Base-by-base conservation (phyloP, 2,888 invertebrate species). In the Taphrorychus bicolor region DNA sequence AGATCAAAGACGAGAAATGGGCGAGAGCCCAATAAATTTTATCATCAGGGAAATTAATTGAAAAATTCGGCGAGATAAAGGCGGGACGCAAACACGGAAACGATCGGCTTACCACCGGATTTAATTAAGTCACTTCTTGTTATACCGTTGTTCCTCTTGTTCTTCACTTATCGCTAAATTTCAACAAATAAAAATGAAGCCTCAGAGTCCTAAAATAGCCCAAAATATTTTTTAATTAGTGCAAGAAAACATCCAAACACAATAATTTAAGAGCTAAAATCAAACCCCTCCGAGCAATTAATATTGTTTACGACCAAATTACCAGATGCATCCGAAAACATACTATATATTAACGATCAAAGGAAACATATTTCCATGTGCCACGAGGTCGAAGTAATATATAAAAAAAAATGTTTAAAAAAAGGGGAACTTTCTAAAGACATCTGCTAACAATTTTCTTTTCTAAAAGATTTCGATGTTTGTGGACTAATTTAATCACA, bases 1-100 rank as follows among this genome's bases (percentile, higher is more conserved):
- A 66, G 70, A 66, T 66, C 66, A 70, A 66, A 70, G 65, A 70
- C 57, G 42, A 14, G 48, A 53, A 58, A 45, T 53, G 45, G 49
- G 59, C 66, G 59, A 62, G 49, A 61, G 53, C 16, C 62, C 66
- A 70, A 70, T 70, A 66, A 61, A 66, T 70, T 70, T 70, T 66
- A 54, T 59, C 66, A 70, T 70, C 63, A 64, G 40, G 60, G 56
- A 71, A 73, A 73, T 73, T 75, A 75, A 75, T 75, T 75, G 74
- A 75, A 73, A 73, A 75, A 73, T 75, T 73, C 71, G 70, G 70
- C 69, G 73, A 66, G 70, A 71, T 69, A 70, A 68, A 70, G 72
- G 64, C 66, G 65, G 59, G 59, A 59, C 32, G 71, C 65, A 73
- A 73, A 73, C 74, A 74, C 66, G 64, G 66, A 65, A 65, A 60